Evolutionary conservation across 1,140 invertebrate genomes (phyloP).

Genomic region (Euwallacea fornicatus): DNA sequence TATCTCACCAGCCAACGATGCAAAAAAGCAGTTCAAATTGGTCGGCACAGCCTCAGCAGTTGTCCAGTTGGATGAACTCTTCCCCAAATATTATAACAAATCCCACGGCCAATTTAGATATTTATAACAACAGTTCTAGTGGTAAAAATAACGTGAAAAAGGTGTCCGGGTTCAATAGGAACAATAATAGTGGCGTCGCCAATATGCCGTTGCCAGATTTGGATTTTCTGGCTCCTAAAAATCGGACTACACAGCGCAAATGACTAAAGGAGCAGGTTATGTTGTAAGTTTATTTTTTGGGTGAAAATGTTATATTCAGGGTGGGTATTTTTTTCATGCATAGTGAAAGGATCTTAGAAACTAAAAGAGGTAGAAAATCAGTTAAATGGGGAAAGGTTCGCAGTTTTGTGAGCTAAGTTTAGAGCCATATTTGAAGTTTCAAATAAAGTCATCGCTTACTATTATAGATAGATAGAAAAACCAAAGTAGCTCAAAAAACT

Average conservation of each 20-base stretch:
- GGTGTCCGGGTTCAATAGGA: conserved; percentile 11
- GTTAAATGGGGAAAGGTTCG: too few species aligned
- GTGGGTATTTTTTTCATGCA: too few species aligned
- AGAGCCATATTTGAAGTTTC: too few species aligned
- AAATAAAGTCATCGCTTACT: too few species aligned
- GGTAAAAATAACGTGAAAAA: conserved; percentile 20
- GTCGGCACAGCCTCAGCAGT: conserved; percentile 18
- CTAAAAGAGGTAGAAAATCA: too few species aligned
- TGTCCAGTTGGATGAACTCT: conserved; percentile 30
- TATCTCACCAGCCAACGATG: conserved; percentile 51
- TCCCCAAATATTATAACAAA: conserved; percentile 46
- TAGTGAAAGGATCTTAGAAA: too few species aligned
- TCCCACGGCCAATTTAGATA: conserved; percentile 39
- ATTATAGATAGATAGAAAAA: too few species aligned
- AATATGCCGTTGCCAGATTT: conserved; percentile 56
- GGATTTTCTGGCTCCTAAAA: conserved; percentile 55
- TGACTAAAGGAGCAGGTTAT: conserved; percentile 51
- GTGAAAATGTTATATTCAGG: too few species aligned
- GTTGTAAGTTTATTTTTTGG: conserved; percentile 39
- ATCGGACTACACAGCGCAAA: conserved; percentile 42
- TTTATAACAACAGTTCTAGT: conserved; percentile 21
- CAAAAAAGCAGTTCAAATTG: not conserved
- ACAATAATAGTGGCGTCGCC: conserved; percentile 48
- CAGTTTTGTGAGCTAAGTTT: too few species aligned
- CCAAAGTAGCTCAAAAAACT: too few species aligned